phyloP scores from a whole-genome alignment of 2,797 vertebrate genomes.

The Falco naumanni region DNA sequence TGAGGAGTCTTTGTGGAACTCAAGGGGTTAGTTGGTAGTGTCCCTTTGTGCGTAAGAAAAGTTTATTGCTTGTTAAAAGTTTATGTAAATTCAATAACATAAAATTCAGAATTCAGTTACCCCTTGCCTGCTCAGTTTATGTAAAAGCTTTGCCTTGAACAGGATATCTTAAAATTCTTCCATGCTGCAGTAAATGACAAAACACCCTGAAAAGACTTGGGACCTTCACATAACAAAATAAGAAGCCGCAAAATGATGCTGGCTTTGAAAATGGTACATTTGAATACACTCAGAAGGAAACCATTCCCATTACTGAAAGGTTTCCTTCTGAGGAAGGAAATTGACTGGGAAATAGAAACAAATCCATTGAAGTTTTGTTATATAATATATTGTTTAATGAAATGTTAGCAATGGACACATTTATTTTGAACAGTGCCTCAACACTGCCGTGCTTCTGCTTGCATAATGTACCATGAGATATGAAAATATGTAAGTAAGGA shows the following conservation, averaged over 20 bases:
- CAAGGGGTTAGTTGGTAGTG: not conserved
- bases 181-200: not conserved
- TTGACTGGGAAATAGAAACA: not conserved
- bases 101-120: not conserved
- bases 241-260: not conserved
- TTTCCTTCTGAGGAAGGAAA: not conserved
- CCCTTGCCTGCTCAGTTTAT: not conserved
- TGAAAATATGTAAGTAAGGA: not conserved
- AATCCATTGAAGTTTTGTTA: not conserved
- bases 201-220: not conserved
- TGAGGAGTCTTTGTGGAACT: not conserved
- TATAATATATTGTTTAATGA: not conserved
- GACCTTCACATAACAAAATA: not conserved
- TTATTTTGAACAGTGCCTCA: not conserved
- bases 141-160: not conserved
- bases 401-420: not conserved
- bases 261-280: not conserved
- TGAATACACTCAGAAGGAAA: not conserved
- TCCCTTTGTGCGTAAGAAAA: not conserved
- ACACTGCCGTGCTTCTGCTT: not conserved
- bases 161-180: not conserved
- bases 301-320: not conserved
- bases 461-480: not conserved
- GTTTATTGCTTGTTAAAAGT: conserved; percentile 13
- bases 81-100: not conserved